These are phyloP conservation scores for Spodoptera littoralis DNA, from an alignment of 2,888 invertebrate genomes.

Conservation along the genomic window DNA sequence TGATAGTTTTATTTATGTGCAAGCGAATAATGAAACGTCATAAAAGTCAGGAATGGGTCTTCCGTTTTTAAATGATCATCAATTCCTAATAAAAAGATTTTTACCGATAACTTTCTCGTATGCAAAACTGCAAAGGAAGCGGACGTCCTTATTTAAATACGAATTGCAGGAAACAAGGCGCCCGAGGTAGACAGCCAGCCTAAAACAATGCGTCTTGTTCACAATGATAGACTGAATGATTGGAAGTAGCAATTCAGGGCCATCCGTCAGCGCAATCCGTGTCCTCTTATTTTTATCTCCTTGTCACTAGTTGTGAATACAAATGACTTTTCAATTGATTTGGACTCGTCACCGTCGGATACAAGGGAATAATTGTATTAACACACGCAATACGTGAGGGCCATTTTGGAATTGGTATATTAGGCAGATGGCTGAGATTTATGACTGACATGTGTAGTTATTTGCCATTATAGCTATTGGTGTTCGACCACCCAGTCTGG, in stretches of 20 bases:
- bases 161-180: conserved; percentile 77
- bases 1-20: conserved; percentile 33
- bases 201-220: conserved; percentile 69
- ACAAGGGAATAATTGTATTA: conserved; percentile 20
- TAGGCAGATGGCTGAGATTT: conserved; percentile 30
- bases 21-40: conserved; percentile 41
- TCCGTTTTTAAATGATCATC: conserved; percentile 70
- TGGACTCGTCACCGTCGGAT: conserved; percentile 22
- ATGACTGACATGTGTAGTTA: conserved; percentile 23
- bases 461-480: conserved; percentile 24
- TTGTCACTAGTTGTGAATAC: conserved; percentile 39
- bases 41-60: conserved; percentile 62
- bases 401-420: conserved; percentile 26
- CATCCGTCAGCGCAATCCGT: conserved; percentile 41
- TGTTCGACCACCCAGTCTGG: conserved; percentile 14
- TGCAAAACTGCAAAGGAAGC: conserved; percentile 82
- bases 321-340: conserved; percentile 38
- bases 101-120: conserved; percentile 70
- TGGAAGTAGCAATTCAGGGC: conserved; percentile 44
- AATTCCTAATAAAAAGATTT: conserved; percentile 61
- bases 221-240: conserved; percentile 59
- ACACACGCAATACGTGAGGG: conserved; percentile 36
- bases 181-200: conserved; percentile 62
- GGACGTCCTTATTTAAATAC: conserved; percentile 79
- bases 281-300: conserved; percentile 50